Percentiles rank a stretch among this genome's conserved stretches.
Conservation (phyloP, 2,113 vertebrate species). For the Macaca fascicularis region DNA sequence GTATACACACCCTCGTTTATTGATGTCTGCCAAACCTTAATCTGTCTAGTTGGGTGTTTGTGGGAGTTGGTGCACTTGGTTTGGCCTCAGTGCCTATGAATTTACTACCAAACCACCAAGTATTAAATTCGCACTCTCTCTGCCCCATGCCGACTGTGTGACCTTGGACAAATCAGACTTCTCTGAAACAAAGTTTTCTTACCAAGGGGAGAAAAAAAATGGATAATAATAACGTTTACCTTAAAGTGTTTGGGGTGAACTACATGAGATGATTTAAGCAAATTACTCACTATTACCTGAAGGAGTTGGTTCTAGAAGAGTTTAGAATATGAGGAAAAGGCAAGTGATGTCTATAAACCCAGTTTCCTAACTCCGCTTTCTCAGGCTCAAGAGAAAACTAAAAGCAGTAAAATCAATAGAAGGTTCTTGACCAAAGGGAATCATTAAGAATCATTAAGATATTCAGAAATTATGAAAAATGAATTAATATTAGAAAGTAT, state of each 20-base stretch:
- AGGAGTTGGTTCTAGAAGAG: background rate
- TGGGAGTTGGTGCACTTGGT: background rate
- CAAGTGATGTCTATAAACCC: background rate
- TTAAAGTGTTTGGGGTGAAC: background rate
- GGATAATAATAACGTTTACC: background rate
- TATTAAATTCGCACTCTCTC: background rate
- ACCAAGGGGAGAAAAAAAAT: background rate
- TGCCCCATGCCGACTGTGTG: background rate
- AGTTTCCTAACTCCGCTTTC: background rate
- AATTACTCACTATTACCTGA: background rate
- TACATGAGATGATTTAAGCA: background rate
- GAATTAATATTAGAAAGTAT: constrained; percentile 34
- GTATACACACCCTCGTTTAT: background rate
- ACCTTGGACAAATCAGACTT: background rate
- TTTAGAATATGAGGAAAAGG: background rate
- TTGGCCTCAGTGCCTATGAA: background rate
- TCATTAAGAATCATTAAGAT: background rate
- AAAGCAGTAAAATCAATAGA: background rate
- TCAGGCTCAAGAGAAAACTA: background rate
- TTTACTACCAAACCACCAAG: background rate
- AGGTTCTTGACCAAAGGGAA: background rate
- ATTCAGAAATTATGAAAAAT: constrained; percentile 14
- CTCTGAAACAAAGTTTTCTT: constrained; percentile 24
- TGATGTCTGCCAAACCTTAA: background rate
- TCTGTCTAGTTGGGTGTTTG: background rate